Percentiles rank a stretch among this genome's conserved stretches.
Evolutionary conservation across 2,888 invertebrate species (phyloP).

Genomic region (Anodontia alba): DNA sequence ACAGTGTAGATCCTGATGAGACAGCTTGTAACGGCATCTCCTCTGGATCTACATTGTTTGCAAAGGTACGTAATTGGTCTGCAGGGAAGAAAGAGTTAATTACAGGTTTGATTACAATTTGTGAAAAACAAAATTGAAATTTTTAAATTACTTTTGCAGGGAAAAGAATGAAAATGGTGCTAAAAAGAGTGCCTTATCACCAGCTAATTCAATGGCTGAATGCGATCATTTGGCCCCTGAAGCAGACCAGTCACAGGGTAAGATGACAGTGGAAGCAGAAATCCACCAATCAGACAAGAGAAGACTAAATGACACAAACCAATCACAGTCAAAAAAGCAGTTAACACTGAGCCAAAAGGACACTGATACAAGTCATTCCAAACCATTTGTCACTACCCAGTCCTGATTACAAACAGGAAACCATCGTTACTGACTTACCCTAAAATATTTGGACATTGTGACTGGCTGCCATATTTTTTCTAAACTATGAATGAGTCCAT

Average conservation of each 20-base stretch:
- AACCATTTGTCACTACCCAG: background rate
- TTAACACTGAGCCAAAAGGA: background rate
- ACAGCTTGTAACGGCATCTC: too few species aligned
- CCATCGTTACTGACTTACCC: too few species aligned
- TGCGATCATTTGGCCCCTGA: constrained; percentile 58
- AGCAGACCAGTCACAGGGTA: constrained; percentile 44
- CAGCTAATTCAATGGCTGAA: constrained; percentile 60
- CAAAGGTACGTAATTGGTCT: too few species aligned
- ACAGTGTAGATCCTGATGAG: too few species aligned
- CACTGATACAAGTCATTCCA: background rate
- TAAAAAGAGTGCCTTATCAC: constrained; percentile 44
- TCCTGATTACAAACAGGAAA: background rate
- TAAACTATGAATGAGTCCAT: too few species aligned
- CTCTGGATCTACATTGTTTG: too few species aligned
- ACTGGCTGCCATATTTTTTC: too few species aligned
- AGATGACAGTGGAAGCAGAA: constrained; percentile 29
- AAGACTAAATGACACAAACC: background rate
- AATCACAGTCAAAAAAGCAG: constrained; percentile 8
- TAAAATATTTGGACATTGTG: too few species aligned
- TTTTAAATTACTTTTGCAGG: constrained; percentile 33
- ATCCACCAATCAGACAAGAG: constrained; percentile 35
- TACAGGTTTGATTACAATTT: too few species aligned
- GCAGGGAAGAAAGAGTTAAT: too few species aligned
- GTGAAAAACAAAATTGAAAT: too few species aligned
- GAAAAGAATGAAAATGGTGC: constrained; percentile 55